Evolutionary conservation across 92 coral and sea anemone species (phyloP), one percentile per base, ranked within the genome.

Genomic region (Micromussa lordhowensis): DNA sequence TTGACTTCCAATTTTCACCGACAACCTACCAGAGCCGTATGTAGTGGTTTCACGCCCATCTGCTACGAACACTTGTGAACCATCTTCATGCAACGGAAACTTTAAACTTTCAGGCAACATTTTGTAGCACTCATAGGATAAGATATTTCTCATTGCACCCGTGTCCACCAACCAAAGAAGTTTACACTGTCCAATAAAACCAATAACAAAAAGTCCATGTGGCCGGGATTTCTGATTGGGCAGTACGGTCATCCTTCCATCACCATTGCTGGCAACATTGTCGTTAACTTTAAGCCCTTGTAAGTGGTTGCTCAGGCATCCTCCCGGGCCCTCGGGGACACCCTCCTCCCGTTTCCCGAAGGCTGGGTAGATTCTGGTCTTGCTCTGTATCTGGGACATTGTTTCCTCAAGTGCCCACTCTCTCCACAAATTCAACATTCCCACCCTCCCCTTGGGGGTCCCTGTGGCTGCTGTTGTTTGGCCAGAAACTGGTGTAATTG

Each of bases 121-220:
- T 12, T 57, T 44, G 63, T 82, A 77, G 29, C 44, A 35, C 53
- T 82, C 68, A 68, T 76, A 63, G 17, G 91, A 82, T 58, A 88
- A 30, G 26, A 82, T 73, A n/a, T 73, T 81, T 57, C 82, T 72
- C 63, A 36, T 70, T 21, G 82, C 81, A n/a, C 84, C 88, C 14
- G 88, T 83, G 77, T 89, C 88, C 73, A 88, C 51, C 78, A 89
- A 28, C 91, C 91, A 89, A 48, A 59, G 16, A 83, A 82, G 53
- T 28, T 40, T 38, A 69, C 17, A 80, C 58, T 81, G 87, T 57
- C 87, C 87, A 38, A 73, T 57, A 63, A 70, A 81, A 8, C 82
- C 91, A 15, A 22, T 36, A n/a, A 88, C 81, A 72, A 71, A 38
- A 12, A 68, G 85, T 17, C 85, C 85, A 87, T 36, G 21, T 24